A percentile compares a stretch with the other conserved stretches of the same genome.
These are phyloP conservation scores for Falco punctatus DNA, from an alignment of 2,113 vertebrate genomes.

Conservation along the genomic window DNA sequence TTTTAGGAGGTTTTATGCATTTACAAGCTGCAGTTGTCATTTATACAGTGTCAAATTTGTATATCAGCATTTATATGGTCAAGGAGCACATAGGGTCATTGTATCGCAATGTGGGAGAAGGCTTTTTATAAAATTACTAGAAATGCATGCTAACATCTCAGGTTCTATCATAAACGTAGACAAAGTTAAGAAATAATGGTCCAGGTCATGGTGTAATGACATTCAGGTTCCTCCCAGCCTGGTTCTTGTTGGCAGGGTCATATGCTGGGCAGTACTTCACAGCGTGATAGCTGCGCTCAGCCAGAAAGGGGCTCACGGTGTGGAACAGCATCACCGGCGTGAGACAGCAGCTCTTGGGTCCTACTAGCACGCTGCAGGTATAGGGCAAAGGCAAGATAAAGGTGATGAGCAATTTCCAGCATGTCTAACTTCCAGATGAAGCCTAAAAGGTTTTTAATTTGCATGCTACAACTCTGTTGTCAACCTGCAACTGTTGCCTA, in stretches of 20 bases:
- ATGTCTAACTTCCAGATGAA: not conserved
- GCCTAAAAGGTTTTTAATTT: not conserved
- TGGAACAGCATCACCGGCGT: accelerated
- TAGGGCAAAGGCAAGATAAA: not conserved
- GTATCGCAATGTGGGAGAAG: not conserved
- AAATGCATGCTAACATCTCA: not conserved
- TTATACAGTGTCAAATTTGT: not conserved
- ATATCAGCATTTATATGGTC: not conserved
- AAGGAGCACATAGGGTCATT: not conserved
- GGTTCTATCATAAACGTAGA: not conserved
- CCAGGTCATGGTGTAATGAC: not conserved
- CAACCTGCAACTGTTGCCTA: not conserved
- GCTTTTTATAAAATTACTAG: not conserved
- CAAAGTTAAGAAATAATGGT: not conserved
- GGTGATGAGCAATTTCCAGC: not conserved
- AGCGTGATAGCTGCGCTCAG: not conserved
- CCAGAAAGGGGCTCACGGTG: no score
- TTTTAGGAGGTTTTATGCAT: not conserved
- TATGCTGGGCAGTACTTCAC: not conserved
- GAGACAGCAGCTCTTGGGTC: not conserved
- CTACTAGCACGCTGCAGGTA: not conserved
- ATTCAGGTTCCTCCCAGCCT: not conserved
- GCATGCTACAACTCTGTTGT: not conserved
- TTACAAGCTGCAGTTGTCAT: not conserved
- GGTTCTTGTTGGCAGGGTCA: not conserved